Evolutionary conservation across 2,888 invertebrate genomes (phyloP).

Genomic region (Troilus luridus): DNA sequence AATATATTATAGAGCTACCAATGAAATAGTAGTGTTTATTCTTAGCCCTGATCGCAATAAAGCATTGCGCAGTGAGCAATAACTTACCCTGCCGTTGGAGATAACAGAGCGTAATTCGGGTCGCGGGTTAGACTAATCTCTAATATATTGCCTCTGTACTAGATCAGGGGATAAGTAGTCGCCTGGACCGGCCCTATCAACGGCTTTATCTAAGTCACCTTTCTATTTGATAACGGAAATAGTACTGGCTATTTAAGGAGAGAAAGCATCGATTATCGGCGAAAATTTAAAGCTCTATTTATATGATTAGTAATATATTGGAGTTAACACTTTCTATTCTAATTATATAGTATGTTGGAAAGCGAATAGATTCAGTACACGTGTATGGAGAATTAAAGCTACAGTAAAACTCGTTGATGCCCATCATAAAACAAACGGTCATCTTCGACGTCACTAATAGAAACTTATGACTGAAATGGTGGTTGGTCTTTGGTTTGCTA

Average conservation of each 20-base stretch:
- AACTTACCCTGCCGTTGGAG: not conserved
- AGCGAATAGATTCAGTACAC: not conserved
- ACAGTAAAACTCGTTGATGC: not conserved
- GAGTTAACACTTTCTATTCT: not conserved
- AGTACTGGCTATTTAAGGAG: not conserved
- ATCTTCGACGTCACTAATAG: not conserved
- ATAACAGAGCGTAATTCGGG: not conserved
- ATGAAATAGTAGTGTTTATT: not conserved
- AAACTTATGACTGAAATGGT: not conserved
- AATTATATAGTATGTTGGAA: not conserved
- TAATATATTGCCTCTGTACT: not conserved
- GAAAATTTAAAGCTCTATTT: conserved; percentile 6
- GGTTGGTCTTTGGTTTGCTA: not conserved
- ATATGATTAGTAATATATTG: not conserved
- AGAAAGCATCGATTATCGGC: not conserved
- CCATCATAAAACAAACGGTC: not conserved
- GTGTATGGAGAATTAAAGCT: not conserved
- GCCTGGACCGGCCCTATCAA: not conserved
- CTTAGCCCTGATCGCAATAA: not conserved
- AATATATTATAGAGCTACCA: not conserved
- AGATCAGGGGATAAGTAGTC: not conserved
- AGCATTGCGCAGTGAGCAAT: not conserved
- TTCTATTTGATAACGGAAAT: conserved; percentile 13
- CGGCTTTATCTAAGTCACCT: not conserved
- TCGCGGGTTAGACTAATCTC: not conserved